phyloP scores from a whole-genome alignment of 1,140 invertebrate species.

The Euwallacea fornicatus region DNA sequence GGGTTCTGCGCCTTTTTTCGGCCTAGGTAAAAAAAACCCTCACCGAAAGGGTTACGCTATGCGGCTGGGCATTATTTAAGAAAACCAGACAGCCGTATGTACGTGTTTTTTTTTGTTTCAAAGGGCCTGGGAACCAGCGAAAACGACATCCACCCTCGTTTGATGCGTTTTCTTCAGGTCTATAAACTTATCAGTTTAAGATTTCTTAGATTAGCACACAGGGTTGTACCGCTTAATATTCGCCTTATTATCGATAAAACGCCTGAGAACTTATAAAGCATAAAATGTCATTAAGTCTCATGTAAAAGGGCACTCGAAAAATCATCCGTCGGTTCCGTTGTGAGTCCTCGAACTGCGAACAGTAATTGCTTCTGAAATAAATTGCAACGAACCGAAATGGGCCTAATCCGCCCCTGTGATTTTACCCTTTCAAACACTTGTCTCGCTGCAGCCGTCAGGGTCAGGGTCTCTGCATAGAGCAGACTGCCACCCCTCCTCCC shows the following conservation, averaged over 20 bases:
- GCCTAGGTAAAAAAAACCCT: background rate
- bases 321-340: no score
- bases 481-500: background rate
- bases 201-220: background rate
- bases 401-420: background rate
- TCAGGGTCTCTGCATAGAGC: background rate
- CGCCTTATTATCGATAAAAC: no score
- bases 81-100: constrained; percentile 7
- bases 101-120: background rate
- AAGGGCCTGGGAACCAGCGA: constrained; percentile 2
- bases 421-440: constrained; percentile 16
- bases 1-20: background rate
- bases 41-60: background rate
- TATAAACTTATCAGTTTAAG: background rate
- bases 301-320: no score
- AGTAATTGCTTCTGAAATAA: no score
- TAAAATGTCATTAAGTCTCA: no score
- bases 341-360: no score
- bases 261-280: no score
- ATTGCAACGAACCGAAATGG: background rate
- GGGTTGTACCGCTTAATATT: no score
- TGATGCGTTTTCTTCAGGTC: background rate
- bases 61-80: background rate
- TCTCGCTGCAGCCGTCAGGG: constrained; percentile 9
- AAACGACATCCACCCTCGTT: constrained; percentile 2